phyloP scores from a whole-genome alignment of 1,140 invertebrate genomes.

The Stratiolaelaps scimitus region DNA sequence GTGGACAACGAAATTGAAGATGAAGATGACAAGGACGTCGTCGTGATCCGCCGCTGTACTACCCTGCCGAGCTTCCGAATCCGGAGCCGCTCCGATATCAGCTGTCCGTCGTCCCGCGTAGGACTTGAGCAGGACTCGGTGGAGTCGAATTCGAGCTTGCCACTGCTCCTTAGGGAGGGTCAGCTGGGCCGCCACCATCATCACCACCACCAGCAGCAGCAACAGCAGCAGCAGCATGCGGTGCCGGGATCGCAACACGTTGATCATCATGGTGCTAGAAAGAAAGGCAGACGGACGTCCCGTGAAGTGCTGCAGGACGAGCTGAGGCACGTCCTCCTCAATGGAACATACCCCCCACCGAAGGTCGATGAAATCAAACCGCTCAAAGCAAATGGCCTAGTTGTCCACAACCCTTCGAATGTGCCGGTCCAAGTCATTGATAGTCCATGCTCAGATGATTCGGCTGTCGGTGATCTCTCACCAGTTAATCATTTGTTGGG shows the following conservation, averaged over 20 bases:
- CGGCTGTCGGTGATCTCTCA: slow-evolving; percentile 7
- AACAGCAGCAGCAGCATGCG: no score
- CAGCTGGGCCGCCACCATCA: not conserved
- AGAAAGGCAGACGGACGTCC: slow-evolving; percentile 2
- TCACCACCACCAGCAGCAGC: not conserved
- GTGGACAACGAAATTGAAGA: slow-evolving; percentile 16
- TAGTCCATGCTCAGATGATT: slow-evolving; percentile 24
- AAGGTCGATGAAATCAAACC: slow-evolving; percentile 3
- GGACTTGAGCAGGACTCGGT: no score
- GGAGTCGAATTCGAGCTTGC: not conserved
- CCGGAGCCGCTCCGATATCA: no score
- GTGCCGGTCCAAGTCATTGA: slow-evolving; percentile 1
- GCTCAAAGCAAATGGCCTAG: not conserved
- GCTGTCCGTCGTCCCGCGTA: no score
- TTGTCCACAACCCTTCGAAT: not conserved
- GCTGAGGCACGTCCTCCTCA: not conserved
- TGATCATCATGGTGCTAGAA: not conserved
- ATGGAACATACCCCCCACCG: slow-evolving; percentile 2
- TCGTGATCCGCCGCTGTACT: slow-evolving; percentile 1
- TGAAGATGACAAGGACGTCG: slow-evolving; percentile 16
- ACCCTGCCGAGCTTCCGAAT: slow-evolving; percentile 11
- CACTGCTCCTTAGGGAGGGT: not conserved
- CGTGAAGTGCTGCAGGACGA: slow-evolving; percentile 1
- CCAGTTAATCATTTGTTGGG: slow-evolving; percentile 6
- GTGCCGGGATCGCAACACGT: no score